These are phyloP conservation scores for Mixornis gularis DNA, from an alignment of 2,113 vertebrate genomes.

Conservation along the genomic window DNA sequence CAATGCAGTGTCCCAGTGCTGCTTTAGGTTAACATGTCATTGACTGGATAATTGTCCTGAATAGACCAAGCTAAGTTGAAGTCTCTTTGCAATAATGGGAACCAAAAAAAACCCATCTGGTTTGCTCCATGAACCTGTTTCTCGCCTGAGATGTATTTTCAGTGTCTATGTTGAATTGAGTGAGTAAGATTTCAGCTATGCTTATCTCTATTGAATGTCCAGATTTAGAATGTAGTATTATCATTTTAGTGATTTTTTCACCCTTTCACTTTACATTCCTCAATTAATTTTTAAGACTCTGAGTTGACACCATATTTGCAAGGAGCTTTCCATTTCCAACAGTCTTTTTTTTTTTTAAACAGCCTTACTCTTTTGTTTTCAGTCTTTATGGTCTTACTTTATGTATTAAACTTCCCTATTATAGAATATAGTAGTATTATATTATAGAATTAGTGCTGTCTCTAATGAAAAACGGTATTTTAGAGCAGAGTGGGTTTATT, in stretches of 20 bases:
- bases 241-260: neutral
- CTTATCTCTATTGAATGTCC: neutral
- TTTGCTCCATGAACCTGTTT: neutral
- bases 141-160: neutral
- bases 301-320: neutral
- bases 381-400: neutral
- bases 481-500: neutral
- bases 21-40: neutral
- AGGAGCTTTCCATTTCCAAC: neutral
- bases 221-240: neutral
- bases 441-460: neutral
- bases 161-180: neutral
- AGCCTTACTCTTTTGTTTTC: neutral
- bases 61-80: neutral
- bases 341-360: neutral
- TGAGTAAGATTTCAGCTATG: neutral
- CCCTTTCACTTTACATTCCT: neutral
- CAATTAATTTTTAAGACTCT: neutral
- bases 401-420: neutral
- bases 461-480: neutral
- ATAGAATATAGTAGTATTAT: neutral
- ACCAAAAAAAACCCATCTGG: neutral
- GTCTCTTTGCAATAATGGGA: rapidly evolving
- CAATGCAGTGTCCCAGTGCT: neutral
- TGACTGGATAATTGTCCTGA: neutral